Conservation (phyloP, 2,113 vertebrate species). For the Apteryx owenii region DNA sequence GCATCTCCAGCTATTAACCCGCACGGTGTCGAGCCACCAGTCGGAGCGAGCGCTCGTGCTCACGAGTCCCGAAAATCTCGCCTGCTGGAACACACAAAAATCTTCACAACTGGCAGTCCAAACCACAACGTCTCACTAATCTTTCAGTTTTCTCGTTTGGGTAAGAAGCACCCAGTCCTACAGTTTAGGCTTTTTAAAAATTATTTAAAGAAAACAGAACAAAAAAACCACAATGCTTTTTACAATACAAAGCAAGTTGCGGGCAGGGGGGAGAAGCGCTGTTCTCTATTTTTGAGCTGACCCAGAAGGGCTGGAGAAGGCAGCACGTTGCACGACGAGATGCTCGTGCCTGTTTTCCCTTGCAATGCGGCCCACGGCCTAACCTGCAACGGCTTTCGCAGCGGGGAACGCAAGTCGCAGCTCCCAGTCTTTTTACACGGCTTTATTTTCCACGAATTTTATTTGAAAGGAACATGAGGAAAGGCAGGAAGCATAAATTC, state of each 20-base stretch:
- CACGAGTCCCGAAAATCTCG: background rate
- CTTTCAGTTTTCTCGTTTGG: conserved; percentile 48
- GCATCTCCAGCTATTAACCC: background rate
- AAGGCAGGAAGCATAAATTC: background rate
- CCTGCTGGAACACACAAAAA: background rate
- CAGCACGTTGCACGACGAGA: background rate
- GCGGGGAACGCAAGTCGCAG: accelerated
- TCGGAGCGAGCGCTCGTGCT: background rate
- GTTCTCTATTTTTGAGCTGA: conserved; percentile 19
- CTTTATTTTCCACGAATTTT: background rate
- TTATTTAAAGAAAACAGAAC: conserved; percentile 63
- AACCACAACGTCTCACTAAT: background rate
- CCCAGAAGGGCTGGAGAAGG: background rate
- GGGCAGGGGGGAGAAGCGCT: background rate
- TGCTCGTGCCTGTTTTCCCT: background rate
- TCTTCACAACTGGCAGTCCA: background rate
- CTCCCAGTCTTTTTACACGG: background rate
- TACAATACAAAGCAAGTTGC: conserved; percentile 17
- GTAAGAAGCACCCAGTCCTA: background rate
- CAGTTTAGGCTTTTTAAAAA: conserved; percentile 34
- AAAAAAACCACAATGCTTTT: conserved; percentile 45
- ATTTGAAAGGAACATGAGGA: background rate
- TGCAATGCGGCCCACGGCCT: background rate
- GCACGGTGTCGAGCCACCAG: background rate
- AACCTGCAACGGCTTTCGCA: background rate